Conservation (phyloP, 2,113 vertebrate species). For the Sinocyclocheilus grahami region DNA sequence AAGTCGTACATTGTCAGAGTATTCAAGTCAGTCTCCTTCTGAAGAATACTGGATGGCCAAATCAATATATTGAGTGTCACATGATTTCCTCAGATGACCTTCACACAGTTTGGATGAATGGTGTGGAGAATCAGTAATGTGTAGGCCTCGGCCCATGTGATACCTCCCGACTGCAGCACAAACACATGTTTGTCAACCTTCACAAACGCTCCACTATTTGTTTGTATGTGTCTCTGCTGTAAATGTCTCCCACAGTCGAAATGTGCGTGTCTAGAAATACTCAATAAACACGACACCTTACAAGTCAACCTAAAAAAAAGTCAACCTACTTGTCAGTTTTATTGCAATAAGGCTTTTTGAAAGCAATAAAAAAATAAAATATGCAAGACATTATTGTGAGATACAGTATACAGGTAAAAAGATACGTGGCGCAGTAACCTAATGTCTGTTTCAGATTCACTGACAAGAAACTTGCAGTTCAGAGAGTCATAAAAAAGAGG, state of each 20-base stretch:
- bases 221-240: neutral
- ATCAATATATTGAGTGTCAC: conserved; percentile 63
- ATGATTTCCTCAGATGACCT: conserved; percentile 66
- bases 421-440: neutral
- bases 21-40: conserved; percentile 39
- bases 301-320: neutral
- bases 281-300: conserved; percentile 45
- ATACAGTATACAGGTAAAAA: neutral
- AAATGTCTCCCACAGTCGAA: conserved; percentile 29
- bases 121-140: conserved; percentile 39
- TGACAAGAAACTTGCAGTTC: neutral
- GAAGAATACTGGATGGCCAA: conserved; percentile 47
- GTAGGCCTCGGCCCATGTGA: conserved; percentile 37
- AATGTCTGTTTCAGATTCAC: neutral
- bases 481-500: neutral
- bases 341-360: neutral
- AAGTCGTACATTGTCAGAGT: neutral
- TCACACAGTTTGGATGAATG: conserved; percentile 47
- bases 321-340: neutral
- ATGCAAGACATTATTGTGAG: neutral
- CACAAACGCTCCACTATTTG: conserved; percentile 52
- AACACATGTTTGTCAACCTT: conserved; percentile 53
- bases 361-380: neutral
- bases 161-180: conserved; percentile 28
- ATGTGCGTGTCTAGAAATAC: conserved; percentile 51